Percentiles rank a stretch among this genome's conserved stretches.
These are phyloP conservation scores for Polylopha cassiicola DNA, from an alignment of 2,888 invertebrate genomes.

Conservation along the genomic window DNA sequence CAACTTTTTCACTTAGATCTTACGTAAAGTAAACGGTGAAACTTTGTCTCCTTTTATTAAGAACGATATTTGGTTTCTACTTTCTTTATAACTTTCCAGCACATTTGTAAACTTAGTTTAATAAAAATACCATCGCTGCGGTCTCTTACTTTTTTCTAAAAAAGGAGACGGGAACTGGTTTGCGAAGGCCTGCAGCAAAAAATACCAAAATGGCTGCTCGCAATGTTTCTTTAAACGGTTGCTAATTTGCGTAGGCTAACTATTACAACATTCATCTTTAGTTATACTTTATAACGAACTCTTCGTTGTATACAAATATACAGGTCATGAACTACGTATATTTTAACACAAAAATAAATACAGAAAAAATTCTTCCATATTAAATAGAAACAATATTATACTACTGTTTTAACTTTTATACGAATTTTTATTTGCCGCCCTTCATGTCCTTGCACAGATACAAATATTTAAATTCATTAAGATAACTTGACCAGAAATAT, in stretches of 20 bases:
- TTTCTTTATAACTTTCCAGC: slow-evolving; percentile 9
- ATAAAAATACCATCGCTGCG: slow-evolving; percentile 19
- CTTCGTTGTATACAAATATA: slow-evolving; percentile 16
- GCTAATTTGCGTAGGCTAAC: slow-evolving; percentile 36
- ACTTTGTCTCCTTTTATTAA: no score
- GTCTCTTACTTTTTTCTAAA: slow-evolving; percentile 22
- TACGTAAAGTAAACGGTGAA: no score
- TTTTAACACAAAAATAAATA: slow-evolving; percentile 11
- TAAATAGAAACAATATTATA: no score
- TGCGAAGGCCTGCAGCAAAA: slow-evolving; percentile 19
- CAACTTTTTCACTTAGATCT: no score
- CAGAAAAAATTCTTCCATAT: slow-evolving; percentile 12
- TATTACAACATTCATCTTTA: slow-evolving; percentile 33
- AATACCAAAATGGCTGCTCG: slow-evolving; percentile 30
- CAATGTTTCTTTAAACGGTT: slow-evolving; percentile 30
- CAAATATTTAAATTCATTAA: no score
- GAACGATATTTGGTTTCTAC: background rate
- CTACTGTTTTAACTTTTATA: no score
- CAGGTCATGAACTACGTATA: slow-evolving; percentile 13
- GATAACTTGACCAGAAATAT: no score
- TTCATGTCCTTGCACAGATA: no score
- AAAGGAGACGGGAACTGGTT: slow-evolving; percentile 20
- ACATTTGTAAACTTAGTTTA: slow-evolving; percentile 2
- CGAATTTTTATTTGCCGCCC: no score
- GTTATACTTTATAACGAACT: slow-evolving; percentile 21